Conservation (phyloP, 1,140 invertebrate genomes). For the Drosophila kikkawai region DNA sequence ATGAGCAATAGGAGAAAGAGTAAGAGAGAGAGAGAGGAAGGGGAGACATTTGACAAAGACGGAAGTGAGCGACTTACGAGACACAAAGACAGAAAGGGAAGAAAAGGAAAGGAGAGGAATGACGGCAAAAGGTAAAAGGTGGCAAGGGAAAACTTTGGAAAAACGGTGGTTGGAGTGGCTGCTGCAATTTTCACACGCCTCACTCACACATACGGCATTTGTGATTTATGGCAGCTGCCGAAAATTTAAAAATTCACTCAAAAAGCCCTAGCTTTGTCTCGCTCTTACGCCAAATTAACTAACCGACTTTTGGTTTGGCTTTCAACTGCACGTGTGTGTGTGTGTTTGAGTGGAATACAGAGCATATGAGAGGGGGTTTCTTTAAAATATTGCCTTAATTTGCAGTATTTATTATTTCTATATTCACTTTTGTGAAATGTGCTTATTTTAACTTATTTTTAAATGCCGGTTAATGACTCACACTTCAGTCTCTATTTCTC, state of each 20-base stretch:
- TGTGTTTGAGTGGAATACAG: neutral
- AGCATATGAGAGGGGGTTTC: neutral
- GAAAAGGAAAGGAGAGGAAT: neutral
- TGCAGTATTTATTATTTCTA: slow-evolving; percentile 10
- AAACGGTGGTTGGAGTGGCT: slow-evolving; percentile 71
- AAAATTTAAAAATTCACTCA: slow-evolving; percentile 30
- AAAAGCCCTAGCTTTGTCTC: slow-evolving; percentile 14
- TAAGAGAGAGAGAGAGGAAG: neutral
- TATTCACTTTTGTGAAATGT: slow-evolving; percentile 15
- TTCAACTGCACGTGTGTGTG: slow-evolving; percentile 8
- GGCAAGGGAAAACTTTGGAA: slow-evolving; percentile 68
- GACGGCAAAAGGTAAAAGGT: slow-evolving; percentile 1
- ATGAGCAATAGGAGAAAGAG: slow-evolving; percentile 52
- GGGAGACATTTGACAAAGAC: slow-evolving; percentile 65
- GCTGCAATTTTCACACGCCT: slow-evolving; percentile 79
- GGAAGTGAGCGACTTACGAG: slow-evolving; percentile 65
- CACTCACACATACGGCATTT: slow-evolving; percentile 21
- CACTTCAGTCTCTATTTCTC: slow-evolving; percentile 36
- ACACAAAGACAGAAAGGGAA: slow-evolving; percentile 61
- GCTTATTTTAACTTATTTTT: slow-evolving; percentile 26
- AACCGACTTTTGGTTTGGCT: slow-evolving; percentile 27
- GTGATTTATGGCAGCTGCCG: slow-evolving; percentile 44
- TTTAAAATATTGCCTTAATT: neutral
- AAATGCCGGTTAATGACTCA: slow-evolving; percentile 80
- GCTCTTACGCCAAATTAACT: slow-evolving; percentile 21